Conservation (phyloP, 2,888 invertebrate genomes). For the Platycheirus rosarum region DNA sequence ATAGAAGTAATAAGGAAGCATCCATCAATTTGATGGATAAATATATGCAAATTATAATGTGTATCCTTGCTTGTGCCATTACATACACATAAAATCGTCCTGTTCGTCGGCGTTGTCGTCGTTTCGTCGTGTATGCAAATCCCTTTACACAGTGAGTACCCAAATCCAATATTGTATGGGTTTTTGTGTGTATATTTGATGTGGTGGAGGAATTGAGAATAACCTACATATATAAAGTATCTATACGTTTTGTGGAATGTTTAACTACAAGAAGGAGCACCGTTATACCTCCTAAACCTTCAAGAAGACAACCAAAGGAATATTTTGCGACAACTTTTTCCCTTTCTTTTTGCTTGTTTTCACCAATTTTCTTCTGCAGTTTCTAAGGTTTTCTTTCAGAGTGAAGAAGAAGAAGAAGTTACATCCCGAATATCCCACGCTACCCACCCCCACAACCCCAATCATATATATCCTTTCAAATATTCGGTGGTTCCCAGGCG, state of each 20-base stretch:
- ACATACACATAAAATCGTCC: slow-evolving; percentile 23
- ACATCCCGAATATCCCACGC: slow-evolving; percentile 59
- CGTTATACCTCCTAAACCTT: not conserved
- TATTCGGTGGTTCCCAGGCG: slow-evolving; percentile 60
- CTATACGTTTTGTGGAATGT: slow-evolving; percentile 59
- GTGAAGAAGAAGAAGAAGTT: slow-evolving; percentile 18
- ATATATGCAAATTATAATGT: slow-evolving; percentile 82
- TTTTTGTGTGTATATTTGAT: slow-evolving; percentile 69
- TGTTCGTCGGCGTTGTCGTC: slow-evolving; percentile 16
- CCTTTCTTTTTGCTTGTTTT: slow-evolving; percentile 15
- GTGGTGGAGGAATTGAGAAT: slow-evolving; percentile 63
- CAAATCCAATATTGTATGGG: slow-evolving; percentile 69
- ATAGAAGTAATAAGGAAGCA: slow-evolving; percentile 77
- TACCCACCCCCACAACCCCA: slow-evolving; percentile 4
- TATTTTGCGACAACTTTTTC: not conserved
- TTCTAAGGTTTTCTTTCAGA: slow-evolving; percentile 12
- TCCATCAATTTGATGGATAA: slow-evolving; percentile 83
- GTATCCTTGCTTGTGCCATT: slow-evolving; percentile 62
- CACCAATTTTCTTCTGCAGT: slow-evolving; percentile 19
- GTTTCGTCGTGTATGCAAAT: slow-evolving; percentile 69
- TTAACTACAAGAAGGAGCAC: slow-evolving; percentile 45
- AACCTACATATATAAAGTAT: slow-evolving; percentile 16
- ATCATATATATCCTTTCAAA: slow-evolving; percentile 32
- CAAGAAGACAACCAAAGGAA: not conserved
- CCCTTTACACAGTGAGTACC: slow-evolving; percentile 68